Evolutionary conservation across 2,113 vertebrate species (phyloP).

Genomic region (Nothocercus nigrocapillus): DNA sequence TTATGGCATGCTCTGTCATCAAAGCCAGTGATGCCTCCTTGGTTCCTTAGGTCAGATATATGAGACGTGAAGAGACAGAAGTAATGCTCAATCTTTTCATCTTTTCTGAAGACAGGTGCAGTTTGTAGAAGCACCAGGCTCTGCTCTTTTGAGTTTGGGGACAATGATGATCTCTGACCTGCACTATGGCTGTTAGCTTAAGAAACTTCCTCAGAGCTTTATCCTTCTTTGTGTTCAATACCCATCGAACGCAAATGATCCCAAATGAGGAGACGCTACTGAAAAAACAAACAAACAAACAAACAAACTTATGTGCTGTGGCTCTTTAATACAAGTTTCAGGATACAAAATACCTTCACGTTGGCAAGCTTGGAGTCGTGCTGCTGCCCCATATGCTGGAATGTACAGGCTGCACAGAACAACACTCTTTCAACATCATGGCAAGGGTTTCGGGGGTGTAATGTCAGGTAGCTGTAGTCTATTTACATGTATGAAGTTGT

Average conservation of each 20-base stretch:
- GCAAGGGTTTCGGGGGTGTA: not conserved
- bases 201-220: not conserved
- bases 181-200: not conserved
- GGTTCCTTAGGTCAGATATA: not conserved
- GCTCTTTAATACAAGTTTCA: not conserved
- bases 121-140: not conserved
- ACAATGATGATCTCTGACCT: not conserved
- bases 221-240: not conserved
- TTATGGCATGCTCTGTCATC: not conserved
- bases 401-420: not conserved
- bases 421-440: not conserved
- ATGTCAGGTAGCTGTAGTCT: not conserved
- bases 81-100: fast-evolving
- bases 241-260: not conserved
- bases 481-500: not conserved
- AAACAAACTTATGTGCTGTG: not conserved
- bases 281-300: not conserved
- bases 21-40: not conserved
- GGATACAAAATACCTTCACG: not conserved
- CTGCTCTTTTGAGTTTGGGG: not conserved
- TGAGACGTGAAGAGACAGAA: not conserved
- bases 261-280: not conserved
- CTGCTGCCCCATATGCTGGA: not conserved
- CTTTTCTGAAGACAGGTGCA: fast-evolving
- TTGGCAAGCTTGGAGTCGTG: not conserved